A percentile compares a stretch with the other conserved stretches of the same genome.
These are phyloP conservation scores for Amblyornis subalaris DNA, from an alignment of 2,113 vertebrate species.

Conservation along the genomic window DNA sequence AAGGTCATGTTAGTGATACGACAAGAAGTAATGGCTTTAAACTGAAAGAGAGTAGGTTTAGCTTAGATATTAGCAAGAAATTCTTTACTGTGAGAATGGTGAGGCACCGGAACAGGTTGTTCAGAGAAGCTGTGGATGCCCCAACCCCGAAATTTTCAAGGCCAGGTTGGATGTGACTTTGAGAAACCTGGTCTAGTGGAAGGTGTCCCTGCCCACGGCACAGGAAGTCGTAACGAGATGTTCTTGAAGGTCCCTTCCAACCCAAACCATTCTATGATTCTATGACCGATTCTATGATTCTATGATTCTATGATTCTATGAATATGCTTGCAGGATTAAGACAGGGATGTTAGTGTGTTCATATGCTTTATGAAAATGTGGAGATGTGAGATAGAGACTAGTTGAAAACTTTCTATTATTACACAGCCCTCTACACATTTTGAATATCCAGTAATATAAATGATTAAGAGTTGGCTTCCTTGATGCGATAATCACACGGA, in stretches of 20 bases:
- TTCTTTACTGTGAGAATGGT: neutral
- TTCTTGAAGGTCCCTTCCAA: neutral
- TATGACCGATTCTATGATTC: neutral
- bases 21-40: neutral
- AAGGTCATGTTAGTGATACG: neutral
- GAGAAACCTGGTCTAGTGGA: neutral
- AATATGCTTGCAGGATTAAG: neutral
- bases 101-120: no score
- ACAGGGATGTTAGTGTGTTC: neutral
- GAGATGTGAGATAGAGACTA: neutral
- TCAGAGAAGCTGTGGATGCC: neutral
- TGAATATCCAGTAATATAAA: neutral
- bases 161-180: neutral
- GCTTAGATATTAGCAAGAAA: neutral
- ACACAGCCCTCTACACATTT: neutral
- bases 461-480: neutral
- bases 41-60: neutral
- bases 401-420: neutral
- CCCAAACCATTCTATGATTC: neutral
- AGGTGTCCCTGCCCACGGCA: no score
- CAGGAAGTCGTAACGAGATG: fast-evolving
- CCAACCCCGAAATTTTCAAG: neutral
- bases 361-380: neutral
- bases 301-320: neutral
- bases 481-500: neutral